Base-by-base conservation (phyloP, 2,888 invertebrate species). In the Orthosia cruda region DNA sequence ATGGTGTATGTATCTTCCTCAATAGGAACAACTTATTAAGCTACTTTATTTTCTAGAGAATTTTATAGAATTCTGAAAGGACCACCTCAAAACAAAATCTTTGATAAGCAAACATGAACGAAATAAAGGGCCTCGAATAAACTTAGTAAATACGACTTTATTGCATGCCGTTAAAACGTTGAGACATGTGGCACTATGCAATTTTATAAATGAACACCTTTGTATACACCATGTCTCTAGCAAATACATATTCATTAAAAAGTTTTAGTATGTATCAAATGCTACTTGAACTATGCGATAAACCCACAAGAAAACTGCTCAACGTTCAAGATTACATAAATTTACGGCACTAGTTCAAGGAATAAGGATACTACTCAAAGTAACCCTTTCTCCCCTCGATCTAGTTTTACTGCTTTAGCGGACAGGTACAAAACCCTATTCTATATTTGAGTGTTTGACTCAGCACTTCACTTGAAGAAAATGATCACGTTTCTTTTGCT, bases 301-400 rank as follows among this genome's bases (percentile, higher is more conserved):
- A 75, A 63, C 62, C 26, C 52, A 49, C 50, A 32, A 65, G 32
- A 70, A 73, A 71, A 71, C 71, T 76, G 57, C 15, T 59, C 52
- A 64, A 40, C 84, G 65, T 80, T 75, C 45, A 75, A 84, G 71
- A 75, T 64, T 73, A 77, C 84, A 32, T 54, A 59, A 63, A 73
- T 74, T 77, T 77, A 80, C 72, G 71, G 61, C 54, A 26, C 26
- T 26, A 26, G 26, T 26, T 26, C 26, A 26, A 1, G 26, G 26
- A 26, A 26, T 26, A 26, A 69, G 63, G 55, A 71, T 80, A 73
- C 70, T 73, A 69, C 63, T 67, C 64, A 59, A 57, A 64, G 58
- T 55, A 54, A 76, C 67, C 84, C 72, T 61, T 80, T 83, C 81
- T 85, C 23, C n/a, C 32, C 50, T 66, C 63, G 20, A 77, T 77